Base-by-base conservation (phyloP, 2,888 invertebrate genomes). In the Julus scandinavius region DNA sequence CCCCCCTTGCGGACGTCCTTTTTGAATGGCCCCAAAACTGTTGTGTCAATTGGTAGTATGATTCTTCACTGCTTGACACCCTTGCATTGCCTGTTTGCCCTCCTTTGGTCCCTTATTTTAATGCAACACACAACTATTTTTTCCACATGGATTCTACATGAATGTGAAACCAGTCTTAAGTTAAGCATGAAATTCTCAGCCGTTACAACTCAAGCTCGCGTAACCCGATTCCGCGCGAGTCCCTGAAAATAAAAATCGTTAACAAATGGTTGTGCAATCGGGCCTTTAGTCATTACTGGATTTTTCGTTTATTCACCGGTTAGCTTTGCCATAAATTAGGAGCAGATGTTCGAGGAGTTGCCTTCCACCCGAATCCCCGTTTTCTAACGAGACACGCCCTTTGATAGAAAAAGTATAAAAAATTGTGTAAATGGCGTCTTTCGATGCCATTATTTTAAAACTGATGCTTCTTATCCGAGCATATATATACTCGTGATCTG, bases 231-330 rank as follows among this genome's bases (percentile, higher is more conserved):
- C 45, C 7, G 6, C 45, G 45, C 2, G 45, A 7, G 45, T 45
- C 45, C 45, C 45, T 45, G 45, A 54, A 54, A 11, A 49, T 9
- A 49, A 49, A 54, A 54, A 54, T 5, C 54, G 54, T 54, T 54
- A 54, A 15, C 54, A 17, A 54, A 72, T 72, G 45, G 45, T 45
- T 45, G 45, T 45, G 45, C 45, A 45, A 45, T 45, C 45, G 45
- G 45, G 45, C 45, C 2, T 45, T 45, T 29, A 72, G 72, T 20
- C 72, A 72, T 72, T 72, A 72, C 72, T 63, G 63, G n/a, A 63
- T 63, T n/a, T 63, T n/a, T 20, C 63, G 63, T 63, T 72, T 72
- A 72, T 72, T 63, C n/a, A 63, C 63, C 63, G 72, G 72, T 29
- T 72, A 29, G 80, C 38, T 80, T 38, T 0, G 80, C 15, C 4